Conservation (phyloP, 1,140 invertebrate species). For the Bombus superbus region DNA sequence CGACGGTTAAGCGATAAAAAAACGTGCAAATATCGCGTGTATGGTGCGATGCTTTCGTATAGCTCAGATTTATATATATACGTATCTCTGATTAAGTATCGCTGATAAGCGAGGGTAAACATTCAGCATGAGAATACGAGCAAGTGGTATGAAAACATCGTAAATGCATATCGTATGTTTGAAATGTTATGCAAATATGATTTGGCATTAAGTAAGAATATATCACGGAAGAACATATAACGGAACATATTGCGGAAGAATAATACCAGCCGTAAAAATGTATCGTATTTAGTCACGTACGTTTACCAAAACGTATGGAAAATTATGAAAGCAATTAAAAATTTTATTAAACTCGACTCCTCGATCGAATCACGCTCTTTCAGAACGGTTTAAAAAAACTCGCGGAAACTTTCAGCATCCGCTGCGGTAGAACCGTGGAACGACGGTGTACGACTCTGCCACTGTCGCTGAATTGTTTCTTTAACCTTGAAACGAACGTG, state of each 20-base stretch:
- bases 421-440: not conserved
- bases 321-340: too few relatives aligned
- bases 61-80: not conserved
- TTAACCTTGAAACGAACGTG: conserved; percentile 30
- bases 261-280: too few relatives aligned
- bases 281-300: too few relatives aligned
- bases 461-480: conserved; percentile 31
- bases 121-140: not conserved
- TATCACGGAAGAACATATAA: too few relatives aligned
- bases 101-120: not conserved
- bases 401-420: not conserved
- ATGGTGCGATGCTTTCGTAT: not conserved
- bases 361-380: not conserved
- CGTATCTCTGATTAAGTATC: not conserved
- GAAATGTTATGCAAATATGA: too few relatives aligned
- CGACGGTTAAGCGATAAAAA: not conserved
- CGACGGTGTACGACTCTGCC: not conserved
- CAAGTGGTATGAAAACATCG: not conserved
- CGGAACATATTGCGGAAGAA: too few relatives aligned
- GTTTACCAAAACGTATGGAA: too few relatives aligned
- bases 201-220: too few relatives aligned
- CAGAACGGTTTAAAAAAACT: not conserved
- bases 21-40: not conserved
- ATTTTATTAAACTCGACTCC: too few relatives aligned
- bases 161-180: not conserved